Conservation (phyloP, 2,113 vertebrate species). For the Atractosteus spatula region DNA sequence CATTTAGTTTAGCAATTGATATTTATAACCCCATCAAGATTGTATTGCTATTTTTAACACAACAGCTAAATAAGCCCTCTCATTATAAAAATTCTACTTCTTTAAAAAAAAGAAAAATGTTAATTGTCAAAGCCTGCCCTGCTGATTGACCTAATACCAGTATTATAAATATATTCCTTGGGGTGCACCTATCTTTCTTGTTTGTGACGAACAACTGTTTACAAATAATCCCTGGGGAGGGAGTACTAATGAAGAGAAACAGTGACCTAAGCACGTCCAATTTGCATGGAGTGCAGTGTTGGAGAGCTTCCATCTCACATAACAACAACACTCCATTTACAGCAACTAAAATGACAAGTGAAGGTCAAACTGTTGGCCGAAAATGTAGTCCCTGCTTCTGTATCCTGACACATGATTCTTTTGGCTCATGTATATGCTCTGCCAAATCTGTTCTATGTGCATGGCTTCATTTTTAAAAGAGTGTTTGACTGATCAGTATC, state of each 20-base stretch:
- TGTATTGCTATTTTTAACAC: too few relatives aligned
- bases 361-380: slow-evolving; percentile 31
- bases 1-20: too few relatives aligned
- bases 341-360: slow-evolving; percentile 28
- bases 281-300: slow-evolving; percentile 21
- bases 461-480: background rate
- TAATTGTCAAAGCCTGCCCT: slow-evolving; percentile 2
- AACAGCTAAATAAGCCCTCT: too few relatives aligned
- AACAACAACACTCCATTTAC: slow-evolving; percentile 22
- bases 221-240: slow-evolving; percentile 27
- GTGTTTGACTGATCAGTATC: background rate
- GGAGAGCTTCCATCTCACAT: slow-evolving; percentile 33
- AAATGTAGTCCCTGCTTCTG: slow-evolving; percentile 9
- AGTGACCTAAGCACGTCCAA: slow-evolving; percentile 24
- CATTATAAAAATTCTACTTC: background rate
- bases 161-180: slow-evolving; percentile 13
- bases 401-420: slow-evolving; percentile 2
- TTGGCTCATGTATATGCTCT: background rate
- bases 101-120: slow-evolving; percentile 19
- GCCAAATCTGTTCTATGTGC: background rate
- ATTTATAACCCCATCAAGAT: too few relatives aligned
- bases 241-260: slow-evolving; percentile 33
- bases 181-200: slow-evolving; percentile 19
- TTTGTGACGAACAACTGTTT: slow-evolving; percentile 17
- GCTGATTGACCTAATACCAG: slow-evolving; percentile 8